phyloP scores from a whole-genome alignment of 1,140 invertebrate species.

The Drosophila erecta region DNA sequence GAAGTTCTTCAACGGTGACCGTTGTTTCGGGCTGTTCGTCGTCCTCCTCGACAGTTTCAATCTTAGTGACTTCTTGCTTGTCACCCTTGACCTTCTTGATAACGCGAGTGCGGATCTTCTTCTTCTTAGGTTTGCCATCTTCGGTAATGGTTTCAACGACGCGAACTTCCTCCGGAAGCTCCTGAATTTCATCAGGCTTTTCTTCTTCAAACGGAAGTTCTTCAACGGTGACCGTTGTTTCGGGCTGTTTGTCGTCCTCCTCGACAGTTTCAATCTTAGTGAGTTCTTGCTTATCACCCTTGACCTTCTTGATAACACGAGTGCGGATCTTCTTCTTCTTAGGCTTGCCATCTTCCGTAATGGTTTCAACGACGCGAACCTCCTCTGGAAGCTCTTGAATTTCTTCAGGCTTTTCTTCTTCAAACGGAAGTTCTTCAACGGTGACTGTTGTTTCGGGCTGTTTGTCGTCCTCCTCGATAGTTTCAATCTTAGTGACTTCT shows the following conservation, averaged over 20 bases:
- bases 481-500: constrained; percentile 5
- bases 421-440: background rate
- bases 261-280: constrained; percentile 1
- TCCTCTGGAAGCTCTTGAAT: constrained; percentile 8
- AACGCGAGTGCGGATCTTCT: constrained; percentile 12
- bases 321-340: constrained; percentile 5
- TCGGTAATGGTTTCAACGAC: constrained; percentile 1
- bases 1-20: background rate
- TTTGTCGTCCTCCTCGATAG: constrained; percentile 5
- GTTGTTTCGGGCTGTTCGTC: constrained; percentile 3
- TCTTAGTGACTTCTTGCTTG: constrained; percentile 5
- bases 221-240: background rate
- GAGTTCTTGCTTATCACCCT: constrained; percentile 3
- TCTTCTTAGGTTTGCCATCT: constrained; percentile 15
- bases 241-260: background rate
- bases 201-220: constrained; percentile 1
- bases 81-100: constrained; percentile 14
- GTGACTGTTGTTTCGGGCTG: background rate
- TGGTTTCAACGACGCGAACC: background rate
- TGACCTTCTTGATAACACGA: constrained; percentile 2
- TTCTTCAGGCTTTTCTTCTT: background rate
- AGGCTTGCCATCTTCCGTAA: constrained; percentile 4
- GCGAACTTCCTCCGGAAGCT: constrained; percentile 1
- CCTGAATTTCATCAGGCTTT: background rate
- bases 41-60: constrained; percentile 9